These are phyloP conservation scores for Nebria brevicollis DNA, from an alignment of 2,888 invertebrate species.

Conservation along the genomic window DNA sequence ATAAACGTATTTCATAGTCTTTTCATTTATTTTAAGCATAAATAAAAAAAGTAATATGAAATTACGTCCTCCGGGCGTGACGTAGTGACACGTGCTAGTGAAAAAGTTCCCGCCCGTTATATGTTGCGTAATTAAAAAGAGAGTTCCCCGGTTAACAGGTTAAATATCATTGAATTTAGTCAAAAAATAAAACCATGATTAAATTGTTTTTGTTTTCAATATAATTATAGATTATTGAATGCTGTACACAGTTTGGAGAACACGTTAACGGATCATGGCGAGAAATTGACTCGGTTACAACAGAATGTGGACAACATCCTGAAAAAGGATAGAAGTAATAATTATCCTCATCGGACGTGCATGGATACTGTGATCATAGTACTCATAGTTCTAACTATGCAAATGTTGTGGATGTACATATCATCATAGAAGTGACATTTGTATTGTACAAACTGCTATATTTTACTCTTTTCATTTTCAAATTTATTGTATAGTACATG, in stretches of 20 bases:
- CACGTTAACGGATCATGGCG: constrained; percentile 56
- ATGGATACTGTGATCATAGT: constrained; percentile 44
- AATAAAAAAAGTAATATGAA: too few species aligned
- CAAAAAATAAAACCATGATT: neutral
- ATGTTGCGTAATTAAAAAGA: too few species aligned
- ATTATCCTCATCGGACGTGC: constrained; percentile 28
- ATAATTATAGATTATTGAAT: constrained; percentile 55
- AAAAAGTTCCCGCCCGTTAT: too few species aligned
- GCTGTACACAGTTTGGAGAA: constrained; percentile 58
- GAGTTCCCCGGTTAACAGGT: too few species aligned
- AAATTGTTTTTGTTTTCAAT: constrained; percentile 10
- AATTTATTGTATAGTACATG: neutral
- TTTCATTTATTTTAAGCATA: too few species aligned
- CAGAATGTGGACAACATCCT: constrained; percentile 54
- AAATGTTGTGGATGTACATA: constrained; percentile 44
- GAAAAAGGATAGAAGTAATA: constrained; percentile 48
- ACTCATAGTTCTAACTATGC: constrained; percentile 38
- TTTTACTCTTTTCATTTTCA: neutral
- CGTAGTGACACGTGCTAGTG: too few species aligned
- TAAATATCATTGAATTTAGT: too few species aligned
- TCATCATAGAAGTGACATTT: constrained; percentile 41
- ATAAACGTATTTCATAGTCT: too few species aligned
- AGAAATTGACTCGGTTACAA: constrained; percentile 56
- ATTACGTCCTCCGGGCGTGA: too few species aligned
- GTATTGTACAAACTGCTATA: constrained; percentile 3